Base-by-base conservation (phyloP, 2,888 invertebrate species). In the Therioaphis trifolii region DNA sequence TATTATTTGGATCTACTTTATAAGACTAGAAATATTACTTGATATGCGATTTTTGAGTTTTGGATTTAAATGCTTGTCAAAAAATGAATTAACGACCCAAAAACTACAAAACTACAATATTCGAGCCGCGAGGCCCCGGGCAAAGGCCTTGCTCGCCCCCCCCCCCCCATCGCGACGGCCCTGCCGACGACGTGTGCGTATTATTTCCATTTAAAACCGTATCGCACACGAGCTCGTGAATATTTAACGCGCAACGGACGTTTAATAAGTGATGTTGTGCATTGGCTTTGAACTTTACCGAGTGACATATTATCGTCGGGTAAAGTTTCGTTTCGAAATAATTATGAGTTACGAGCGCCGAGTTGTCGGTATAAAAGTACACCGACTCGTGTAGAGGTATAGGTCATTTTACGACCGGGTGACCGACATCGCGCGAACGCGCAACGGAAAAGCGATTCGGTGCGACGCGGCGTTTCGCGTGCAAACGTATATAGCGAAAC, bases 201-300 rank as follows among this genome's bases (percentile, higher is more conserved):
- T n/a, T n/a, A 49, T 46, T 5, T 14, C 5, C 3, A 43, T 43
- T 52, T 4, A 18, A 18, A 49, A 18, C 18, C 1, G 15, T 27
- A 14, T 2, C 21, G 11, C 12, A 40, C 35, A 18, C 40, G 18
- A 11, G 9, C 11, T 40, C 11, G 66, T 66, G 9, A 66, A 66
- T 66, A 40, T 66, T 66, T 66, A 12, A 66, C 12, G 66, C 40
- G 18, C 40, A 11, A n/a, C 58, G 15, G 14, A 3, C 7, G 29
- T 3, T 12, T 2, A 21, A n/a, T n/a, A 55, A 24, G 55, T 55
- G 24, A 7, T 4, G 21, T 9, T 1, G 29, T 35, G n/a, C 52
- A 69, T 74, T 58, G 52, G 35, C 74, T 74, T 55, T 24, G 35
- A 35, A 74, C 21, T 55, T 21, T 7, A 24, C 21, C 15, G 12